Evolutionary conservation across 1,140 invertebrate genomes (phyloP).

Genomic region (Drosophila erecta): DNA sequence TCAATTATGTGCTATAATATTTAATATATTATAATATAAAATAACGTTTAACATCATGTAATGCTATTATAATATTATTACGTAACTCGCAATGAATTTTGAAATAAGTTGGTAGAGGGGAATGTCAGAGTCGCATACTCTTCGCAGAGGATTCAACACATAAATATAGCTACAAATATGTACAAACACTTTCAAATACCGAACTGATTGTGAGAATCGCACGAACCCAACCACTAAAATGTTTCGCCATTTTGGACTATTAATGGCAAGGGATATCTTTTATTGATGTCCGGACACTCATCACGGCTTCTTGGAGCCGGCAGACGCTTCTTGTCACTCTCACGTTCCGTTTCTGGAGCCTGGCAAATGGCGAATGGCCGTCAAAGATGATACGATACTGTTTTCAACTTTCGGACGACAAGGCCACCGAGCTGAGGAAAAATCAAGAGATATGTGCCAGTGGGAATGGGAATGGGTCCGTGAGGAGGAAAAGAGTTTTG

Average conservation of each 20-base stretch:
- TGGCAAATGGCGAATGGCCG: no score
- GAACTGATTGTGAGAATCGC: no score
- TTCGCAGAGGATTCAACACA: background rate
- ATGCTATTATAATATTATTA: no score
- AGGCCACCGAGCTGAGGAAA: constrained; percentile 19
- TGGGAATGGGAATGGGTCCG: constrained; percentile 50
- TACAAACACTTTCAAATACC: background rate
- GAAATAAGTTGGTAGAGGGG: no score
- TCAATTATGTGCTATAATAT: no score
- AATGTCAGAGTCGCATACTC: no score
- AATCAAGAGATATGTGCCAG: constrained; percentile 69
- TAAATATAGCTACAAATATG: no score
- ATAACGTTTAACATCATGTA: no score
- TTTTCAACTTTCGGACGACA: constrained; percentile 53
- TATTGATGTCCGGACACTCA: constrained; percentile 43
- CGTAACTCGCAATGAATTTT: no score
- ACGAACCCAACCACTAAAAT: background rate
- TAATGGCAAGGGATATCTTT: constrained; percentile 18
- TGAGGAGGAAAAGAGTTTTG: constrained; percentile 52
- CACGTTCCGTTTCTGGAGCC: background rate
- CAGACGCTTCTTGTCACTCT: constrained; percentile 12
- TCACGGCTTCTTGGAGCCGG: constrained; percentile 35
- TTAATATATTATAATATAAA: no score
- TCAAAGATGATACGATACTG: constrained; percentile 66
- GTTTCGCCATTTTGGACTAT: constrained; percentile 6